Percentiles rank a stretch among this genome's conserved stretches.
Conservation (phyloP, 2,797 vertebrate species). For the Pangasius macronema region DNA sequence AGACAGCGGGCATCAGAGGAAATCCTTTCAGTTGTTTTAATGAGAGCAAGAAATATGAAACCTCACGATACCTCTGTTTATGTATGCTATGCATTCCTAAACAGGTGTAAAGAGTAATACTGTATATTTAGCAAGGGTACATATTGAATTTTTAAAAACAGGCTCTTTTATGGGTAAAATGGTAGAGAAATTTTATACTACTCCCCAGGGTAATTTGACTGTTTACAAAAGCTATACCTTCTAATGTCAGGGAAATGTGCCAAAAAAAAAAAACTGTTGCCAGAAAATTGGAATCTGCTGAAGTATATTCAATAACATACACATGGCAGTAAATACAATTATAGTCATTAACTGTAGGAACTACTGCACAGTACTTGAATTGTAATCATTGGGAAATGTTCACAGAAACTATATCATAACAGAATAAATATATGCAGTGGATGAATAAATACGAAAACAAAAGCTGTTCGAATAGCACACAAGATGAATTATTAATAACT, state of each 20-base stretch:
- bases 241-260: neutral
- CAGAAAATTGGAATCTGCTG: neutral
- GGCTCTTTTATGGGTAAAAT: neutral
- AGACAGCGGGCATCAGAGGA: slow-evolving; percentile 27
- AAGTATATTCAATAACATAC: neutral
- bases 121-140: neutral
- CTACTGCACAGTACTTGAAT: neutral
- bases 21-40: slow-evolving; percentile 33
- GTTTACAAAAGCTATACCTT: neutral
- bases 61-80: neutral
- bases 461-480: neutral
- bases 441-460: neutral
- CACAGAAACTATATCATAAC: neutral
- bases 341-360: neutral
- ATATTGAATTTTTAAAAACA: neutral
- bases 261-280: neutral
- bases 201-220: neutral
- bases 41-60: slow-evolving; percentile 25
- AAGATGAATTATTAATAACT: neutral
- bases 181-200: neutral
- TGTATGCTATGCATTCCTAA: slow-evolving; percentile 6
- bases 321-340: neutral
- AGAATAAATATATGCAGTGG: neutral
- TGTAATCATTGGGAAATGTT: neutral
- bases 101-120: neutral